Percentiles rank a stretch among this genome's conserved stretches.
These are phyloP conservation scores for Sipha flava DNA, from an alignment of 1,140 invertebrate species.

Conservation along the genomic window DNA sequence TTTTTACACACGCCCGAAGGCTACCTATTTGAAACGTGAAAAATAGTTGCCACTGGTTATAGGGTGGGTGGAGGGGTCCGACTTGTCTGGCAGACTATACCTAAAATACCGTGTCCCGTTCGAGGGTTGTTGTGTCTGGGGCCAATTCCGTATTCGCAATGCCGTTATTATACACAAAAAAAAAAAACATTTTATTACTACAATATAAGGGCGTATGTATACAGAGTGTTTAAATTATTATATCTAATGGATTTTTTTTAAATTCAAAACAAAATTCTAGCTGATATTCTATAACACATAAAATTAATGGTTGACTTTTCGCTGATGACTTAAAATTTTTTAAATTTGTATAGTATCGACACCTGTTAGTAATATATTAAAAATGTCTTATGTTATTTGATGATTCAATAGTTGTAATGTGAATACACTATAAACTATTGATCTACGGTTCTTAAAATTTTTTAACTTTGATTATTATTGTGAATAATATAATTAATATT, in stretches of 20 bases:
- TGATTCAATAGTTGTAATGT: no score
- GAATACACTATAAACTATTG: no score
- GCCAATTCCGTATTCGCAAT: slow-evolving; percentile 22
- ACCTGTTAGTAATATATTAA: no score
- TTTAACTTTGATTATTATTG: no score
- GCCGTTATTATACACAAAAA: slow-evolving; percentile 19
- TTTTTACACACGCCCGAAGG: background rate
- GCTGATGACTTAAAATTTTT: no score
- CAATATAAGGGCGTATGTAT: background rate
- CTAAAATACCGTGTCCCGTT: slow-evolving; percentile 26
- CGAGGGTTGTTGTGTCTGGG: slow-evolving; percentile 27
- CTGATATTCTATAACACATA: no score
- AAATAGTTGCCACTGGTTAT: slow-evolving; percentile 21
- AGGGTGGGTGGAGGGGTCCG: background rate
- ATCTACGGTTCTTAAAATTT: no score
- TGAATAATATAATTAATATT: no score
- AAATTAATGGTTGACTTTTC: no score
- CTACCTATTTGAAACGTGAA: slow-evolving; percentile 24
- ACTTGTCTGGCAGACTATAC: slow-evolving; percentile 12
- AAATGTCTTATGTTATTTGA: no score
- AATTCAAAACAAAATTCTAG: no score
- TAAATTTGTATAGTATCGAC: no score
- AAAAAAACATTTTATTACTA: background rate
- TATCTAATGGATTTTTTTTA: background rate
- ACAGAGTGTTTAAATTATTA: background rate